Base-by-base conservation (phyloP, 2,888 invertebrate species). In the Suillia variegata region DNA sequence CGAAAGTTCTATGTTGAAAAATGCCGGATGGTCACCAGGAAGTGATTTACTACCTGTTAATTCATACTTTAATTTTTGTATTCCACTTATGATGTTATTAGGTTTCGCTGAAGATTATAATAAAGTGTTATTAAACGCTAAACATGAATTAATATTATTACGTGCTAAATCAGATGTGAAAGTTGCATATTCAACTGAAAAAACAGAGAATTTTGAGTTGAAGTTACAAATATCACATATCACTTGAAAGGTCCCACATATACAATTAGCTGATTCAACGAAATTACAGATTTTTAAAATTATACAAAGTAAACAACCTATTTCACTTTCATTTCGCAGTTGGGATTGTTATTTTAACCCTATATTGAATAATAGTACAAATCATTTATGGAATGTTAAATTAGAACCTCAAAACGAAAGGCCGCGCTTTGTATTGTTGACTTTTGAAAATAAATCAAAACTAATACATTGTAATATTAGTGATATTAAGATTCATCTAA, bases 91-190 rank as follows among this genome's bases (percentile, higher is more conserved):
- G 57, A 64, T 67, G 56, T 31, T 80, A 15, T 57, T 80, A 15
- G 78, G 77, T 3, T 80, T 78, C 66, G 70, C 71, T 42, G 76
- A 78, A 65, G 75, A 80, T 64, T 81, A 76, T 60, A 71, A 71
- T 33, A 77, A 75, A 68, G 73, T 80, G 52, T 67, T 79, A 55
- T 63, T 80, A 1, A 81, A 81, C 64, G 70, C 71, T 57, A 77
- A 76, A 68, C 79, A 81, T 72, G 80, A 82, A 48, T 51, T 67
- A 12, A 66, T 67, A 34, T 51, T 67, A 33, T 21, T 65, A 38
- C 61, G 56, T 13, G 24, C 61, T 12, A 48, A 54, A 42, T 38
- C 38, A 38, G 38, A 38, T 38, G 38, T n/a, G n/a, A 38, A 13
- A 38, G 38, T n/a, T 38, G 10, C n/a, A 10, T n/a, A 38, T n/a